Percentiles rank a stretch among this genome's conserved stretches.
Conservation (phyloP, 2,888 invertebrate genomes). For the Incurvaria masculella region DNA sequence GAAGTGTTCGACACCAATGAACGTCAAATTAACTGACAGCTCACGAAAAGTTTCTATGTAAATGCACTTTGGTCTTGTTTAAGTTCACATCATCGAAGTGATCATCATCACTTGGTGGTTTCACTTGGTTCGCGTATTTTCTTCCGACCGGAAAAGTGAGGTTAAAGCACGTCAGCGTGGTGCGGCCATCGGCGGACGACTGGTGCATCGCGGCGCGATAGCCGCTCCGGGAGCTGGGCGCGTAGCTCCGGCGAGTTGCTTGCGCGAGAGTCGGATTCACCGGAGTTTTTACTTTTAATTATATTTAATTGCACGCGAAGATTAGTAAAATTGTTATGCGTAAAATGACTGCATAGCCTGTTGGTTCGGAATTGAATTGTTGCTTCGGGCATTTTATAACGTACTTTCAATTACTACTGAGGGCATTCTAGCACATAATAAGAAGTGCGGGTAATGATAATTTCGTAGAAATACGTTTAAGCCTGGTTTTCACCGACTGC, state of each 20-base stretch:
- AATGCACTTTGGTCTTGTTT: neutral
- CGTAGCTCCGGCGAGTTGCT: neutral
- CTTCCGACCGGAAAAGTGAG: slow-evolving; percentile 38
- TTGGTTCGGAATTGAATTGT: no score
- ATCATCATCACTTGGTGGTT: slow-evolving; percentile 14
- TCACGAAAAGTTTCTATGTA: neutral
- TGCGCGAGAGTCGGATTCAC: neutral
- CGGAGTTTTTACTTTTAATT: neutral
- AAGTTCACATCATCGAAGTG: neutral
- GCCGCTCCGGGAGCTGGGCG: neutral
- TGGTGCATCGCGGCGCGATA: slow-evolving; percentile 19
- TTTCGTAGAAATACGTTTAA: no score
- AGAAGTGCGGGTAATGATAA: no score
- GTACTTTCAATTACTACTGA: no score
- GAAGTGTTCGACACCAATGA: neutral
- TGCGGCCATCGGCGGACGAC: slow-evolving; percentile 30
- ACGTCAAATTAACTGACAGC: neutral
- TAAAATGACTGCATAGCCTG: no score
- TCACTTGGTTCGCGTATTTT: slow-evolving; percentile 32
- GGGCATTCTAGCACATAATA: no score
- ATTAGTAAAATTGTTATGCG: no score
- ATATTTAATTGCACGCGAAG: neutral
- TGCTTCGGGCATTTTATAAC: no score
- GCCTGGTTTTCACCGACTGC: no score
- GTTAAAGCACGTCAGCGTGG: slow-evolving; percentile 36